Conservation (phyloP, 2,797 vertebrate genomes). For the Pelobates cultripes region DNA sequence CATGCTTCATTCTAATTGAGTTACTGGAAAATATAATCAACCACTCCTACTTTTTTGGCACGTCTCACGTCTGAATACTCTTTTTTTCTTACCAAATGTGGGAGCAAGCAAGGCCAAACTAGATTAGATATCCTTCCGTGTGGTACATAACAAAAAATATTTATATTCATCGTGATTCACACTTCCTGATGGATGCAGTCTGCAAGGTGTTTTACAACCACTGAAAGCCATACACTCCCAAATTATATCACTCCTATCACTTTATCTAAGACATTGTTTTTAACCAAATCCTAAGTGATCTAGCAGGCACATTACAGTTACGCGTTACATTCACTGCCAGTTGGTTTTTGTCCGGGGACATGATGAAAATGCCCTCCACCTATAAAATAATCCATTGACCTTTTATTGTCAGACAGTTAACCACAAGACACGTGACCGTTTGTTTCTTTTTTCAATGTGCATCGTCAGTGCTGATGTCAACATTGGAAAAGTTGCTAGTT, state of each 20-base stretch:
- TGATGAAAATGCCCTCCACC: constrained; percentile 36
- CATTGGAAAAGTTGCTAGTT: not conserved
- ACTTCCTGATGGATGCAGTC: constrained; percentile 31
- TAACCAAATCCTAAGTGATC: constrained; percentile 33
- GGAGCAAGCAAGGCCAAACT: constrained; percentile 13
- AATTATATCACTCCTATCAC: constrained; percentile 25
- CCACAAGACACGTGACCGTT: constrained; percentile 9
- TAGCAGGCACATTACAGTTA: constrained; percentile 39
- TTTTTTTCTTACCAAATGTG: not conserved
- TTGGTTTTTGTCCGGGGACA: constrained; percentile 43
- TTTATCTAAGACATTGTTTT: constrained; percentile 37
- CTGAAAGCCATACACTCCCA: not conserved
- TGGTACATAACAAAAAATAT: constrained; percentile 31
- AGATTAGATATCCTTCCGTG: constrained; percentile 12
- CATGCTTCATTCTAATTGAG: constrained; percentile 34
- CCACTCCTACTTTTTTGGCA: constrained; percentile 38
- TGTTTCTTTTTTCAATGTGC: not conserved
- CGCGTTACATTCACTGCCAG: constrained; percentile 37
- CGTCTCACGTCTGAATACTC: constrained; percentile 1
- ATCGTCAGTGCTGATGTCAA: constrained; percentile 9
- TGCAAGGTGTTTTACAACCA: constrained; percentile 26
- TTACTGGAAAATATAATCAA: constrained; percentile 46
- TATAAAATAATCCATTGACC: constrained; percentile 39
- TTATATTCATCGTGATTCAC: constrained; percentile 33
- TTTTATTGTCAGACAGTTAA: constrained; percentile 23